A percentile compares a stretch with the other conserved stretches of the same genome.
These are phyloP conservation scores for Doris montereyensis DNA, from an alignment of 2,888 invertebrate genomes.

Conservation along the genomic window DNA sequence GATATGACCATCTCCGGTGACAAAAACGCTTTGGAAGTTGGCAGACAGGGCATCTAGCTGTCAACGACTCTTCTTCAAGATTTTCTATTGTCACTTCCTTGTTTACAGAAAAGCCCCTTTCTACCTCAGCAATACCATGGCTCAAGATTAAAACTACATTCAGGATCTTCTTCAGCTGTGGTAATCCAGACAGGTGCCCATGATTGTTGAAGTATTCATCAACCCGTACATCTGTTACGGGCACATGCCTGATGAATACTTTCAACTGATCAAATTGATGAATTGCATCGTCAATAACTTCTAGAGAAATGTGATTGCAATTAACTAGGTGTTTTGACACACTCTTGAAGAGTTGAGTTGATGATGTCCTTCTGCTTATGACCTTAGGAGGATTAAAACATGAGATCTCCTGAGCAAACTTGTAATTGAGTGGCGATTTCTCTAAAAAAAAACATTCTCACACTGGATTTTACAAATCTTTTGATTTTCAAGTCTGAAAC, in stretches of 20 bases:
- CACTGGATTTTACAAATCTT: neutral
- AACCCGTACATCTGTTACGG: neutral
- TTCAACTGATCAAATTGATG: neutral
- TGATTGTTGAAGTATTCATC: neutral
- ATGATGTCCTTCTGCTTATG: neutral
- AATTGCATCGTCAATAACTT: neutral
- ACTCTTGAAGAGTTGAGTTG: neutral
- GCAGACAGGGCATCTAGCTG: neutral
- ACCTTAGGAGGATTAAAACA: neutral
- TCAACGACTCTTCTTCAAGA: neutral
- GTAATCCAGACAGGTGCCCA: neutral
- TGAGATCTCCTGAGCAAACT: neutral
- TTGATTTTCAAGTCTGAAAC: neutral
- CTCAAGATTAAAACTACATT: neutral
- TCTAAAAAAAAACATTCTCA: neutral
- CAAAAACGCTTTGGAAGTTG: neutral
- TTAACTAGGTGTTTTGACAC: neutral
- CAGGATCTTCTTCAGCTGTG: neutral
- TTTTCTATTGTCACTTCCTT: neutral
- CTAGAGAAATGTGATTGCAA: neutral
- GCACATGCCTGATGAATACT: neutral
- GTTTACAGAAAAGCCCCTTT: constrained; percentile 8
- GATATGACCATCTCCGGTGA: neutral
- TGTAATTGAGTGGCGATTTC: neutral
- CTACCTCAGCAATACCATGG: neutral